Evolutionary conservation across 2,888 invertebrate species (phyloP), one percentile per base, ranked within the genome.

Genomic region (Cantharis lateralis): DNA sequence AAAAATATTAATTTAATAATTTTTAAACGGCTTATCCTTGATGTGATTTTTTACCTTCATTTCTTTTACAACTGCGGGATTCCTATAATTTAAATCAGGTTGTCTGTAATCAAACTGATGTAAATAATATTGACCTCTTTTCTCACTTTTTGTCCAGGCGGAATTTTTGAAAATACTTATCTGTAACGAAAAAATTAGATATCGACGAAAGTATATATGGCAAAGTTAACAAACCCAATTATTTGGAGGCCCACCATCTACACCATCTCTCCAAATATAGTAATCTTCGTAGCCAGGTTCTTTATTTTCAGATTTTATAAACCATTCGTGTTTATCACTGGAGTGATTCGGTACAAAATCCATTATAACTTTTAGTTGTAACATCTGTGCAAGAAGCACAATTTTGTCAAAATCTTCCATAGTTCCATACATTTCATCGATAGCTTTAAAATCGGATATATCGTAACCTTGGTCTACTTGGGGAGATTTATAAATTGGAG

Each of bases 381-480:
- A 82, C 32, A 87, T 84, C 70, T 93, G 91, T 0, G 94, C 92
- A 78, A 87, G 89, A 0, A 80, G 81, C 0, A 93, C 84, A 10
- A 95, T 85, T 0, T 89, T 86, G 2, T 91, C 89, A 71, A 97
- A 94, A 86, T 96, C 95, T 0, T 89, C 89, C 87, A 95, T 88
- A 0, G 91, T 93, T 0, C 97, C 96, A 84, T 93, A 96, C 72
- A 91, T 90, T 0, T 92, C 87, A 81, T 96, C 93, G 28, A 97
- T 92, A 16, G 91, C 90, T 73, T 89, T 92, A 87, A 94, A 96
- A 88, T 96, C 91, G 24, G 93, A 92, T 82, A 97, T 94, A 85
- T 97, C 97, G 83, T 97, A 97, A 0, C 97, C 97, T 85, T 95
- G 94, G 88, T 97, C 97, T 0, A 91, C 90, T 94, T 95, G 94